Percentiles rank a stretch among this genome's conserved stretches.
phyloP scores from a whole-genome alignment of 1,140 invertebrate species.

The Drosophila grimshawi region DNA sequence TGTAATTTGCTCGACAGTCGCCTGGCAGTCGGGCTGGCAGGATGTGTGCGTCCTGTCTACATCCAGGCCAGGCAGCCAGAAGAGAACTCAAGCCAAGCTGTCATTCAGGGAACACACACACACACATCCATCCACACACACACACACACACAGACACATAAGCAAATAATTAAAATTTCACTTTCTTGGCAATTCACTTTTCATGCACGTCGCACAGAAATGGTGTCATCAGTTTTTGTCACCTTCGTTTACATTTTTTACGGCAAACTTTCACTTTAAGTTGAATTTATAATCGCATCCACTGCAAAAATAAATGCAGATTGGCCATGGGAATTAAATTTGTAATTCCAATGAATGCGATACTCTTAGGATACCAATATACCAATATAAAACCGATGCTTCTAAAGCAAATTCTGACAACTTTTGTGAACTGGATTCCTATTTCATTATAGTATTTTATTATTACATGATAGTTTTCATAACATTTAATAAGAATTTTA shows the following conservation, averaged over 20 bases:
- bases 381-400: too few relatives aligned
- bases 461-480: too few relatives aligned
- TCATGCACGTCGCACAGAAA: slow-evolving; percentile 57
- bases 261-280: slow-evolving; percentile 20
- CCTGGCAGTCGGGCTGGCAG: slow-evolving; percentile 48
- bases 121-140: slow-evolving; percentile 3
- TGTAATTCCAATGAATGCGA: background rate
- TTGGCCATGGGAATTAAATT: background rate
- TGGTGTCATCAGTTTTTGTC: slow-evolving; percentile 72
- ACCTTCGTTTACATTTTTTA: slow-evolving; percentile 19
- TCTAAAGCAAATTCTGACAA: too few relatives aligned
- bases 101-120: slow-evolving; percentile 68
- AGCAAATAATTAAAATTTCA: slow-evolving; percentile 83
- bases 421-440: too few relatives aligned
- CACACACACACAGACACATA: slow-evolving; percentile 30
- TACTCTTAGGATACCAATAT: too few relatives aligned
- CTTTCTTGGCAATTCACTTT: slow-evolving; percentile 82
- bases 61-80: slow-evolving; percentile 64
- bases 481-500: too few relatives aligned
- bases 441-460: background rate
- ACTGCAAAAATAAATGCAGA: background rate
- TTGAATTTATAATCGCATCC: background rate
- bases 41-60: slow-evolving; percentile 74
- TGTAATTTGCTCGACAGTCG: slow-evolving; percentile 73
- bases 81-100: slow-evolving; percentile 48